Evolutionary conservation across 2,113 vertebrate species (phyloP).

Genomic region (Syngnathus floridae): DNA sequence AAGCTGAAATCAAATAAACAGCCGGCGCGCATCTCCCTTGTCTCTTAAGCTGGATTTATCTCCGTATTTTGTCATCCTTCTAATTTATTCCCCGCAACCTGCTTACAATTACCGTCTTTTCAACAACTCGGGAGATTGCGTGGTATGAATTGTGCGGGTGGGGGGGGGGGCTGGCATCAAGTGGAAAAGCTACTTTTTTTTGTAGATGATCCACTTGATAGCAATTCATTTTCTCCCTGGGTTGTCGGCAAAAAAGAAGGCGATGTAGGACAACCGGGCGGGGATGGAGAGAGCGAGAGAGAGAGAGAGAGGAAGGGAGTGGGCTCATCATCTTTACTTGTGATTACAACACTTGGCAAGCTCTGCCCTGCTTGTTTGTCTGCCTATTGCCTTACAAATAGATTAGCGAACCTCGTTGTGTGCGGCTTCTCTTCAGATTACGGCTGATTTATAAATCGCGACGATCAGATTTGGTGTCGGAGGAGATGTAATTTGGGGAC

Average conservation of each 20-base stretch:
- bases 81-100: constrained; percentile 68
- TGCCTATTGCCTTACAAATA: constrained; percentile 68
- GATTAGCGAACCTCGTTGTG: constrained; percentile 66
- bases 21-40: constrained; percentile 46
- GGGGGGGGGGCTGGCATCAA: constrained; percentile 60
- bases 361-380: constrained; percentile 60
- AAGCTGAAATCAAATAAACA: constrained; percentile 64
- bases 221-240: constrained; percentile 56
- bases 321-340: constrained; percentile 70
- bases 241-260: constrained; percentile 56
- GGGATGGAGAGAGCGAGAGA: constrained; percentile 22
- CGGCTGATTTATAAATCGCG: constrained; percentile 64
- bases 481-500: constrained; percentile 48
- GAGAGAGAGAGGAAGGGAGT: constrained; percentile 53
- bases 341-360: constrained; percentile 71
- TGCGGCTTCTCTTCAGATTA: constrained; percentile 61
- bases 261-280: constrained; percentile 52
- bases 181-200: constrained; percentile 59
- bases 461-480: constrained; percentile 66
- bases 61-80: constrained; percentile 64
- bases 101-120: constrained; percentile 66
- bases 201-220: constrained; percentile 70
- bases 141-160: constrained; percentile 53
- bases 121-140: constrained; percentile 60
- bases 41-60: constrained; percentile 71